These are phyloP conservation scores for Alligator mississippiensis DNA, from an alignment of 2,113 vertebrate species.

Conservation along the genomic window DNA sequence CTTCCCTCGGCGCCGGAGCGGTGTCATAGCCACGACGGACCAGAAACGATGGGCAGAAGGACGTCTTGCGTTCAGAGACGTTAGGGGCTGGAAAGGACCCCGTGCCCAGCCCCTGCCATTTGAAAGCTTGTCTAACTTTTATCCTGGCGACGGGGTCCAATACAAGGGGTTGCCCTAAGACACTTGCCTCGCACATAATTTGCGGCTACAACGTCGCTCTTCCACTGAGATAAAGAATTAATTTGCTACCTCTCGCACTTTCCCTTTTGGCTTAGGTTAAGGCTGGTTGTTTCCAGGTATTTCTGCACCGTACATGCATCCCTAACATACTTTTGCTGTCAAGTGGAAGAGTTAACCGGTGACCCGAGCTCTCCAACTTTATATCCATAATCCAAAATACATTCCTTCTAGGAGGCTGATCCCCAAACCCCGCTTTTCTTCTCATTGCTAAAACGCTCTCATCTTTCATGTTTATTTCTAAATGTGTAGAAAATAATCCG, in stretches of 20 bases:
- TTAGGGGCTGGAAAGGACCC: no score
- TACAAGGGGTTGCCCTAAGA: no score
- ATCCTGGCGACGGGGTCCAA: no score
- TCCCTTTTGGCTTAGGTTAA: not conserved
- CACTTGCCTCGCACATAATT: not conserved
- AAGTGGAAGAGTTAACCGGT: not conserved
- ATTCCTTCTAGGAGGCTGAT: not conserved
- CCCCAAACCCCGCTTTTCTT: slow-evolving; percentile 42
- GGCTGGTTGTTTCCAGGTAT: not conserved
- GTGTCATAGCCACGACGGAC: no score
- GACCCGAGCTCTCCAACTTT: rapidly evolving
- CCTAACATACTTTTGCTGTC: not conserved
- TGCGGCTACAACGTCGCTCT: not conserved
- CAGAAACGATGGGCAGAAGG: no score
- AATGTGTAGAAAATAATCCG: not conserved
- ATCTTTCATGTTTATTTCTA: not conserved
- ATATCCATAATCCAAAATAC: not conserved
- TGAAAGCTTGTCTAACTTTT: no score
- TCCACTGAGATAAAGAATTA: not conserved
- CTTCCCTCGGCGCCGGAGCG: no score
- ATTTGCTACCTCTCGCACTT: not conserved
- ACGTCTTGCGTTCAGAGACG: no score
- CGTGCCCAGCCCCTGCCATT: no score
- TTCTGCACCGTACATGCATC: not conserved
- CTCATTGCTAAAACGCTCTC: not conserved